phyloP scores from a whole-genome alignment of 2,797 vertebrate species.

The Acanthurus lineatus region DNA sequence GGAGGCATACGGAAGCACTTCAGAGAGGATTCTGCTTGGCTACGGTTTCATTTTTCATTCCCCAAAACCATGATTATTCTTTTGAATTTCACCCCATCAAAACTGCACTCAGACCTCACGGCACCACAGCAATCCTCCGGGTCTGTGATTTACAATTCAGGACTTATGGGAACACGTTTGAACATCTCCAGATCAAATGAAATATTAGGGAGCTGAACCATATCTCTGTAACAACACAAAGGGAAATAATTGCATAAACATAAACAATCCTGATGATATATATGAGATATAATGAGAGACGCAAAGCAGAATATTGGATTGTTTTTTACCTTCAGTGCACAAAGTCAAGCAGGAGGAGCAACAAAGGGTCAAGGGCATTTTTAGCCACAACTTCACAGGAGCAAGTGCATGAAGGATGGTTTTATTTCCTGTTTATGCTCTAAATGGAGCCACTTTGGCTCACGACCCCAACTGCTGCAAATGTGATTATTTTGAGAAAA shows the following conservation, averaged over 20 bases:
- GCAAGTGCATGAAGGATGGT: slow-evolving; percentile 31
- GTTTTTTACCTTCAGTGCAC: slow-evolving; percentile 34
- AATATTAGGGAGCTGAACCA: slow-evolving; percentile 58
- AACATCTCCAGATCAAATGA: slow-evolving; percentile 75
- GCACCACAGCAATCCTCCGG: slow-evolving; percentile 80
- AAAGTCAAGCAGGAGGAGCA: not conserved
- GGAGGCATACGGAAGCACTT: slow-evolving; percentile 83
- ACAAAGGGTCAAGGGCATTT: slow-evolving; percentile 48
- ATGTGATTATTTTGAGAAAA: slow-evolving; percentile 44
- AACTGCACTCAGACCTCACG: slow-evolving; percentile 81
- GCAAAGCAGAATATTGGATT: slow-evolving; percentile 46
- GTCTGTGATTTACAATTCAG: slow-evolving; percentile 79
- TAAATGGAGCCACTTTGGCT: slow-evolving; percentile 51
- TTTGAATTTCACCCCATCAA: slow-evolving; percentile 84
- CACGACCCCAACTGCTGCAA: slow-evolving; percentile 30
- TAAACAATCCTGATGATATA: slow-evolving; percentile 61
- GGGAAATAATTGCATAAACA: slow-evolving; percentile 61
- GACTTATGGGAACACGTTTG: slow-evolving; percentile 77
- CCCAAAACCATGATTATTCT: slow-evolving; percentile 84
- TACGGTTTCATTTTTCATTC: slow-evolving; percentile 79
- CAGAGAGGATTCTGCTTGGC: slow-evolving; percentile 76
- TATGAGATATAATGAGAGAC: slow-evolving; percentile 63
- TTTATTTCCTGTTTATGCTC: slow-evolving; percentile 64
- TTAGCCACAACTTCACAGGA: slow-evolving; percentile 43
- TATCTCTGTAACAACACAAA: slow-evolving; percentile 40